Evolutionary conservation across 2,113 vertebrate species (phyloP), one percentile per base, ranked within the genome.

Genomic region (Calidris pygmaea): DNA sequence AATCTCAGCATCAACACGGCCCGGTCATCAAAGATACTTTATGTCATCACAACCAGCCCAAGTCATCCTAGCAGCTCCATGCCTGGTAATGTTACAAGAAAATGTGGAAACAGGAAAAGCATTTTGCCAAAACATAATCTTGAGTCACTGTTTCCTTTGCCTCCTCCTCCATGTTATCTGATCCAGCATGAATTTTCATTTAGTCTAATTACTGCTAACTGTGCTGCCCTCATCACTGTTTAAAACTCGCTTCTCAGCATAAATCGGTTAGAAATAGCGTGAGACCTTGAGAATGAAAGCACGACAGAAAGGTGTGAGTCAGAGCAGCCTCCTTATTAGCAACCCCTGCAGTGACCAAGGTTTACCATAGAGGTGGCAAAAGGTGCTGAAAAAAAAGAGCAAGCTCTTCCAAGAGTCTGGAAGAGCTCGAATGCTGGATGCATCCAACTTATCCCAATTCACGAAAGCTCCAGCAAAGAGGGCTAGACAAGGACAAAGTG

Each of bases 41-140:
- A 99, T 34, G 98, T 99, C 93, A 99, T 99, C 98, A 99, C 99
- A 82, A 99, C 99, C 96, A 99, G 99, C 97, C 99, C 99, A 34
- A 98, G 98, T 89, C 98, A 99, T 87, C 98, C 98, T 17, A 98
- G 98, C 20, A 98, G 97, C 97, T 98, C 98, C 90, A 98, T 99
- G 98, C 99, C 99, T 98, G 99, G 99, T 99, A 96, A 96, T 72
- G 55, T 23, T 24, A 71, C n/a, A 77, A 21, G 16, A 47, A 87
- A 75, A 66, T 5, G 7, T 37, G 53, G 22, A 70, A 90, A 93
- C 2, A 10, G 58, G 34, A 53, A 76, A 82, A 74, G 24, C 9
- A 16, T 32, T 73, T 71, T 86, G 35, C 68, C 32, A 71, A 37
- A 27, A 52, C 45, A 73, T 16, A 76, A 56, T 62, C 48, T 79